A percentile compares a stretch with the other conserved stretches of the same genome.
phyloP scores from a whole-genome alignment of 1,140 invertebrate species.

The Melanaphis sacchari region DNA sequence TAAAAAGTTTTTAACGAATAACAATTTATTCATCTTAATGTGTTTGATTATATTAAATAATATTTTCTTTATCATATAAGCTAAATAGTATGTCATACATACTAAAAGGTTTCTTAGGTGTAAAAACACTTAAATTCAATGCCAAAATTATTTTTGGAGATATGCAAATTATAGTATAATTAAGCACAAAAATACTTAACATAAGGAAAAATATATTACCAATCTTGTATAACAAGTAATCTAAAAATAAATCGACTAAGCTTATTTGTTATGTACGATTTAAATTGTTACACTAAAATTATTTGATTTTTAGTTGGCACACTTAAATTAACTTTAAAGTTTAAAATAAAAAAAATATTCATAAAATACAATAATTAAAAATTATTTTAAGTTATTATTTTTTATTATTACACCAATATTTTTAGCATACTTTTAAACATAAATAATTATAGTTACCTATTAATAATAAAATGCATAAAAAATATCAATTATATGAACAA shows the following conservation, averaged over 20 bases:
- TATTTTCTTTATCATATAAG: background rate
- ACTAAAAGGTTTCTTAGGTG: background rate
- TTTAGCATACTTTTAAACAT: background rate
- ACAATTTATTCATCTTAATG: background rate
- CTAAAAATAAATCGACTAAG: background rate
- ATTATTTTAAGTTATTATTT: background rate
- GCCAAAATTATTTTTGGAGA: background rate
- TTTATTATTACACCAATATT: background rate
- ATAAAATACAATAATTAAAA: constrained; percentile 2
- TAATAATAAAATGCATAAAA: background rate
- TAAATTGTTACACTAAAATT: background rate
- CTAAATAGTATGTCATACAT: background rate
- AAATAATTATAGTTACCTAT: background rate
- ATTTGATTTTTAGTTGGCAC: background rate
- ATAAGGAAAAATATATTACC: background rate
- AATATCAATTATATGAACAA: background rate
- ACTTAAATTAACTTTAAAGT: background rate
- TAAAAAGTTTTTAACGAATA: too few relatives aligned
- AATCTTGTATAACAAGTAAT: background rate
- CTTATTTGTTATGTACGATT: background rate
- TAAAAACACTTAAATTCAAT: background rate
- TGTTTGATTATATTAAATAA: background rate
- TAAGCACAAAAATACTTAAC: background rate
- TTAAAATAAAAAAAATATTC: background rate
- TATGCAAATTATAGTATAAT: background rate